These are phyloP conservation scores for Gymnarchus niloticus DNA, from an alignment of 2,113 vertebrate species.

Conservation along the genomic window DNA sequence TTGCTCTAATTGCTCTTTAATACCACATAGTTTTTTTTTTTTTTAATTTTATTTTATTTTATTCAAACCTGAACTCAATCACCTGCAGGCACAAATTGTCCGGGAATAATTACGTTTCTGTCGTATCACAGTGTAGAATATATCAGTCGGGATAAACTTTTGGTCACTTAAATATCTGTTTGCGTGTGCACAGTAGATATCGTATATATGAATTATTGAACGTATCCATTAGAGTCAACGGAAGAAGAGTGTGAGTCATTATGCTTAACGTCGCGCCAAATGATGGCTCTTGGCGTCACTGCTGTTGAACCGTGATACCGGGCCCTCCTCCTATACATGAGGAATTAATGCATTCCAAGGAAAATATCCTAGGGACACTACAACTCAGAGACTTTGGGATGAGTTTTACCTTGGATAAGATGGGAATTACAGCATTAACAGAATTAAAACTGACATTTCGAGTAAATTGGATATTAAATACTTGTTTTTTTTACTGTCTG, in stretches of 20 bases:
- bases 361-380: background rate
- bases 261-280: background rate
- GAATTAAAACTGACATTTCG: background rate
- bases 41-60: too few relatives aligned
- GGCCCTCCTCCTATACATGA: background rate
- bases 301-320: background rate
- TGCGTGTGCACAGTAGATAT: background rate
- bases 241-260: background rate
- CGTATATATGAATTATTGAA: background rate
- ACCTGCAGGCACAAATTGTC: background rate
- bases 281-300: background rate
- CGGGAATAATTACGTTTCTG: background rate
- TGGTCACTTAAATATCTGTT: background rate
- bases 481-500: background rate
- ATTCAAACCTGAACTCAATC: background rate
- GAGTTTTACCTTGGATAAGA: slow-evolving; percentile 13
- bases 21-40: too few relatives aligned
- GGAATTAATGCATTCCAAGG: slow-evolving; percentile 30
- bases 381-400: background rate
- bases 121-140: background rate
- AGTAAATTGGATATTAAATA: slow-evolving; percentile 11
- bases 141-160: background rate
- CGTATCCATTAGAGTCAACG: background rate
- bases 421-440: slow-evolving; percentile 21
- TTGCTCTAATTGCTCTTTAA: background rate